Base-by-base conservation (phyloP, 1,140 invertebrate species). In the Samia ricini region DNA sequence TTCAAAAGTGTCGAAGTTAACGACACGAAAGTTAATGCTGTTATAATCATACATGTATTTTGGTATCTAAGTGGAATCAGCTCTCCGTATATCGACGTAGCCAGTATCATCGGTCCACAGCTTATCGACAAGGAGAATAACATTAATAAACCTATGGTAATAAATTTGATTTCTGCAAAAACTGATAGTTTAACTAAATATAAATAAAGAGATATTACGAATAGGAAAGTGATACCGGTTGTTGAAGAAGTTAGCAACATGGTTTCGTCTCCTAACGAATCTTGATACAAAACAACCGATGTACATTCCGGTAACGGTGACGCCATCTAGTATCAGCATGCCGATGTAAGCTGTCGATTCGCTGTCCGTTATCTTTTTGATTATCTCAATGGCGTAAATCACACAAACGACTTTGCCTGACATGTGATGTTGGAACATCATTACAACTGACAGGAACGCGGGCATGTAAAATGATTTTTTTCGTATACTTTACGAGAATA, bases 291-390 rank as follows among this genome's bases (percentile, higher is more conserved):
- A 21, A 63, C 77, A 70, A 4, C 74, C 76, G 5, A 69, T 18
- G 24, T 74, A 71, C 56, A 68, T 69, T 0, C 68, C 50, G 2
- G 70, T 50, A 0, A 79, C 61, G n/a, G 73, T 74, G 0, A 74
- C 49, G 55, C 67, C 74, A 21, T 79, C 76, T 7, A 79, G 42
- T 5, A 74, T 61, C 5, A 79, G 49, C 76, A 79, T 76, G 2
- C 64, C 64, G 4, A 52, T 33, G 24, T 73, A 75, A 7, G 71
- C 67, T 6, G 56, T 61, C 0, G 20, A 1, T 42, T 66, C 42
- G 7, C 74, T 68, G 10, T 56, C 29, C 8, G 70, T 72, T 42
- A 78, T 72, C 4, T 66, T 69, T 36, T 74, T 76, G 2, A 71
- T 66, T 8, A 79, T 60, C 10, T 71, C 66, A 50, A 79, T 61